These are phyloP conservation scores for Cebus imitator DNA, from an alignment of 2,113 vertebrate genomes.

Conservation along the genomic window DNA sequence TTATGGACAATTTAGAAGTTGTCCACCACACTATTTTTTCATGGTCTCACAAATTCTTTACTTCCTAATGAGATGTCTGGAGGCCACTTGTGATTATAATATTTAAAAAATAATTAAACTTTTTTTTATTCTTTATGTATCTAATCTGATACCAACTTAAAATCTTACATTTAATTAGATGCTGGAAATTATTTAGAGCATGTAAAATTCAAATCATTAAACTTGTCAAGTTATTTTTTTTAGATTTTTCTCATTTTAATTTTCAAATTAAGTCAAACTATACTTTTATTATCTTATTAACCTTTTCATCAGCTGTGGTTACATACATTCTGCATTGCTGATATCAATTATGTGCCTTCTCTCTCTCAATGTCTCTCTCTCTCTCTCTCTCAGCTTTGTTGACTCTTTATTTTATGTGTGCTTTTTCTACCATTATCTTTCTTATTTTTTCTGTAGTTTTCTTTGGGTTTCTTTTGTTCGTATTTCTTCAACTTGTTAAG, in stretches of 20 bases:
- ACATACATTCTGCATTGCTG: not conserved
- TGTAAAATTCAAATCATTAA: constrained; percentile 11
- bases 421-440: not conserved
- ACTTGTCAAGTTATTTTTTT: not conserved
- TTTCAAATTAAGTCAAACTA: constrained; percentile 11
- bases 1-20: not conserved
- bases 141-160: not conserved
- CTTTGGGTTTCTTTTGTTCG: not conserved
- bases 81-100: not conserved
- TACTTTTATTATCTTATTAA: not conserved
- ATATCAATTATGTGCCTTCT: not conserved
- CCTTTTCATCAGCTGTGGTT: not conserved
- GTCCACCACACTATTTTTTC: not conserved
- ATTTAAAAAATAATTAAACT: not conserved
- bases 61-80: not conserved
- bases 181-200: not conserved
- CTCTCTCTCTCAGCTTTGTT: not conserved
- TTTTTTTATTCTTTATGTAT: not conserved
- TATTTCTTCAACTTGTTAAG: not conserved
- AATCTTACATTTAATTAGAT: not conserved
- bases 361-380: not conserved
- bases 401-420: not conserved
- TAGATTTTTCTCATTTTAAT: not conserved
- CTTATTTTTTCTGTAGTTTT: not conserved
- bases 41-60: not conserved